Base-by-base conservation (phyloP, 2,888 invertebrate genomes). In the Spialia ferax region DNA sequence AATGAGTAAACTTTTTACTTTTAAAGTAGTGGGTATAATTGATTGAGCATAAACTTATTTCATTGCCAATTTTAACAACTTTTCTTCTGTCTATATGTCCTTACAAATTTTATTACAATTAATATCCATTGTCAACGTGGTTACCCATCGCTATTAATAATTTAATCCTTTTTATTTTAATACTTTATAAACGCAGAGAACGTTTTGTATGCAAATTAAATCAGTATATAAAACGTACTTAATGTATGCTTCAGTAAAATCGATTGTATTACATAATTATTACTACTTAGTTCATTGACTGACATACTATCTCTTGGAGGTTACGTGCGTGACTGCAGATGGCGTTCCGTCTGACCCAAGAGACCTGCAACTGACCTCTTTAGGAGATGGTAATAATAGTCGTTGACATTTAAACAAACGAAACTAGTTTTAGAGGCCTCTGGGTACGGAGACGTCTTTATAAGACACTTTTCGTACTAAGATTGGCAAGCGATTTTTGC, bases 361-460 rank as follows among this genome's bases (percentile, higher is more conserved):
- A 26, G 45, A 45, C 45, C 45, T 18, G 23, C 18, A 8, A 2
- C 68, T 83, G 87, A 89, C 88, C 88, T 78, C 71, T 70, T 69
- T 63, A 60, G 71, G 74, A 74, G 76, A 70, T 71, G 79, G 79
- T 90, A 91, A 91, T 91, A 91, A 91, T 91, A 91, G 83, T 75
- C 69, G 87, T 86, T 91, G 89, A 88, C 88, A 93, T 91, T 92
- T 90, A 86, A 73, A 78, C 70, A 69, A 74, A 76, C 69, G 70
- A 81, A 91, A 91, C 92, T 86, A 81, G 91, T 91, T 91, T 81
- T 73, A 76, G 80, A 80, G 83, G 81, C 77, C 77, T 77, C 74
- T 76, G 70, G 74, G 70, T 75, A 70, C 67, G 69, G 65, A 71
- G 65, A 71, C 74, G 70, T 80, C 77, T 79, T 79, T 71, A 71